These are phyloP conservation scores for Xanthia icteritia DNA, from an alignment of 2,888 invertebrate species.

Conservation along the genomic window DNA sequence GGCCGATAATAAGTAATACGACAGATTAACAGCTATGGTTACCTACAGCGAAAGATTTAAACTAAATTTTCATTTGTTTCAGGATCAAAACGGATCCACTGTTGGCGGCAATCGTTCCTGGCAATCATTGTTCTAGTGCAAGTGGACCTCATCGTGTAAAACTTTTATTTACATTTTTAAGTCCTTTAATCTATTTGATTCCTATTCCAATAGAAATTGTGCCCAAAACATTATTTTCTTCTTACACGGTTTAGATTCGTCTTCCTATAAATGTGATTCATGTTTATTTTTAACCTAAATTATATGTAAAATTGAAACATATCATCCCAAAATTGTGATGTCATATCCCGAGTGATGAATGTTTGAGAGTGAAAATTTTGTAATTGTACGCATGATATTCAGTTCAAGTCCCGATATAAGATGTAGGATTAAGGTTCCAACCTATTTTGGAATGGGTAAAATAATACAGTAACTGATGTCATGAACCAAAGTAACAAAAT, in stretches of 20 bases:
- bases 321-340: slow-evolving; percentile 79
- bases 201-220: slow-evolving; percentile 55
- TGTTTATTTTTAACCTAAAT: slow-evolving; percentile 34
- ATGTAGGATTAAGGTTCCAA: slow-evolving; percentile 51
- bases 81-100: slow-evolving; percentile 81
- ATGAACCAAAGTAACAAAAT: slow-evolving; percentile 6
- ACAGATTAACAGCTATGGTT: background rate
- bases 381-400: slow-evolving; percentile 74
- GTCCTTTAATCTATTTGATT: slow-evolving; percentile 40
- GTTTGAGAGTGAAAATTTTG: slow-evolving; percentile 76
- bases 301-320: slow-evolving; percentile 77
- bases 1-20: background rate
- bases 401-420: slow-evolving; percentile 63
- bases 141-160: slow-evolving; percentile 81
- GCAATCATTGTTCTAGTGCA: slow-evolving; percentile 83
- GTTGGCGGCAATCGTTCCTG: slow-evolving; percentile 83
- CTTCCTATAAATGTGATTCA: slow-evolving; percentile 41
- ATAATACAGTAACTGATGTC: slow-evolving; percentile 2
- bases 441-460: slow-evolving; percentile 42
- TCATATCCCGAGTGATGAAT: slow-evolving; percentile 79
- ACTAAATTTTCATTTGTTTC: slow-evolving; percentile 75
- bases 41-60: background rate
- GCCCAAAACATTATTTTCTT: slow-evolving; percentile 31
- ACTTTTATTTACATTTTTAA: slow-evolving; percentile 15
- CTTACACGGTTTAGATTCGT: slow-evolving; percentile 33